phyloP scores from a whole-genome alignment of 2,888 invertebrate species.

The Thera obeliscata region DNA sequence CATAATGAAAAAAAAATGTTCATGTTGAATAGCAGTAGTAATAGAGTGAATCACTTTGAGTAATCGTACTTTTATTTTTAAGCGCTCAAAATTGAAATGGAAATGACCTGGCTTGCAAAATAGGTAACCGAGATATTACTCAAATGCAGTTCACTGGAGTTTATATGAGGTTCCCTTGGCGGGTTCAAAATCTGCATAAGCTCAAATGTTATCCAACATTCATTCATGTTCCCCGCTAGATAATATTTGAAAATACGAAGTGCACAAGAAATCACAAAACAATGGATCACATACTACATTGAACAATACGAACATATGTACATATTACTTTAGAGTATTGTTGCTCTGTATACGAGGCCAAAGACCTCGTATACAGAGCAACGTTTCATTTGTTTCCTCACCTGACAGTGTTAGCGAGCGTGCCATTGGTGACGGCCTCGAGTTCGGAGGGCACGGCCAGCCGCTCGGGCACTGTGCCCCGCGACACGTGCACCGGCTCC shows the following conservation, averaged over 20 bases:
- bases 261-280: too few species aligned
- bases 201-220: not conserved
- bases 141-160: slow-evolving; percentile 3
- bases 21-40: too few species aligned
- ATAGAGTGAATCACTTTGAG: too few species aligned
- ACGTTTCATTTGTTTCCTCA: slow-evolving; percentile 36
- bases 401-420: slow-evolving; percentile 96
- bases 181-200: slow-evolving; percentile 12
- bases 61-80: not conserved
- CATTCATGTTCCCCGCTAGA: not conserved
- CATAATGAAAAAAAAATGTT: too few species aligned
- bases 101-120: not conserved
- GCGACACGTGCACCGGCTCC: slow-evolving; percentile 97
- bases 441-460: slow-evolving; percentile 95
- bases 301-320: too few species aligned
- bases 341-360: too few species aligned
- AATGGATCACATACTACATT: too few species aligned
- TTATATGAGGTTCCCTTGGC: not conserved
- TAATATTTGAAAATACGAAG: too few species aligned
- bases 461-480: slow-evolving; percentile 95
- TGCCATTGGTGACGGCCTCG: slow-evolving; percentile 98
- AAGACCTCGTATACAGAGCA: slow-evolving; percentile 72
- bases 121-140: not conserved
- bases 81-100: not conserved
- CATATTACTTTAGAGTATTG: too few species aligned